Evolutionary conservation across 2,113 vertebrate genomes (phyloP), one percentile per base, ranked within the genome.

Genomic region (Podilymbus podiceps): DNA sequence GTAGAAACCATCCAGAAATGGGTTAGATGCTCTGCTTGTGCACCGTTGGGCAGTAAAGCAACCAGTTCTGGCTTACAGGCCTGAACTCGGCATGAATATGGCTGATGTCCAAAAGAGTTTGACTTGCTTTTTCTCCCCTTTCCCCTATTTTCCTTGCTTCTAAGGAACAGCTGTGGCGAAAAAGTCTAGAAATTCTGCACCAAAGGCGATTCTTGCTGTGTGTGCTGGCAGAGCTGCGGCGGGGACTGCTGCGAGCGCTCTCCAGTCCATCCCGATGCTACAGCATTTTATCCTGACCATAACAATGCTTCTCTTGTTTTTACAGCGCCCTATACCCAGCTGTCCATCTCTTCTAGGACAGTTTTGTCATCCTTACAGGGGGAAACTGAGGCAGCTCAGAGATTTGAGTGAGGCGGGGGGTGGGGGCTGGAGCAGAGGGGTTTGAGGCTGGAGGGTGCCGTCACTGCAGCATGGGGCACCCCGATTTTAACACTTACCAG

Each of bases 401-500:
- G 28, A 58, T 15, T 5, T 5, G 46, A 68, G 78, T n/a, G 8
- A 6, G 28, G n/a, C n/a, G n/a, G 46, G 35, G 44, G 7, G 12
- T 74, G 72, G 6, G 63, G 6, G 63, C 16, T 60, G 50, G 55
- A 74, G 12, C 3, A 2, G 53, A 53, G 24, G 9, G 28, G 6
- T n/a, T 72, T 44, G 77, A 75, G 58, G 5, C 25, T 27, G 53
- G 35, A 47, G 16, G 25, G n/a, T 78, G 31, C n/a, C 3, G 2
- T 25, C 0, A 0, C 62, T 60, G 79, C 76, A 46, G 63, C 75
- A 35, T 0, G 3, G 50, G 21, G 18, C 11, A 18, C 30, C 28
- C 14, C 0, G 0, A 6, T 66, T 63, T 84, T 64, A 38, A 7
- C 19, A 8, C 67, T 67, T 11, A 31, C 8, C 38, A 8, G 30